Conservation (phyloP, 2,113 vertebrate species). For the Bubo blakistoni region DNA sequence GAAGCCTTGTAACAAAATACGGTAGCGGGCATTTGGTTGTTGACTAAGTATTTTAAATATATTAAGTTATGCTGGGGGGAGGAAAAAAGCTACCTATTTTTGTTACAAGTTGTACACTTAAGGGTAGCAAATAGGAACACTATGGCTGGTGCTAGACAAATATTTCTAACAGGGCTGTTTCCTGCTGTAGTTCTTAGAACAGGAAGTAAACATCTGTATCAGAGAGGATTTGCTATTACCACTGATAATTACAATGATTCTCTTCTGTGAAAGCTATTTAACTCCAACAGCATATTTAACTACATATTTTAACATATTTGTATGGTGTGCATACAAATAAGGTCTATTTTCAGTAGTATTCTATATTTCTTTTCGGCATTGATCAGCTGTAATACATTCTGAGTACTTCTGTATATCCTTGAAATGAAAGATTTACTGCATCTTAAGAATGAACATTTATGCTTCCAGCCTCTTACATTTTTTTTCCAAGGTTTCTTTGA, state of each 20-base stretch:
- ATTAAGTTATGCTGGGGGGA: neutral
- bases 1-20: neutral
- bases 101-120: neutral
- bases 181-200: slow-evolving; percentile 20
- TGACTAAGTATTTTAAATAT: slow-evolving; percentile 9
- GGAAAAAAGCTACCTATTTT: neutral
- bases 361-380: slow-evolving; percentile 33
- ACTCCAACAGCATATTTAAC: slow-evolving; percentile 52
- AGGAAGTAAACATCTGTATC: slow-evolving; percentile 46
- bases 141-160: neutral
- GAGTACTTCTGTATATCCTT: slow-evolving; percentile 5
- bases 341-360: slow-evolving; percentile 49
- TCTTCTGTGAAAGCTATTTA: slow-evolving; percentile 53
- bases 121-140: neutral
- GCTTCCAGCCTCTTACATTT: neutral
- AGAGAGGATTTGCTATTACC: slow-evolving; percentile 33
- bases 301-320: slow-evolving; percentile 44
- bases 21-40: neutral
- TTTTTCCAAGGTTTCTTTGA: neutral
- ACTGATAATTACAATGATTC: slow-evolving; percentile 51
- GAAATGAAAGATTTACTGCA: slow-evolving; percentile 38
- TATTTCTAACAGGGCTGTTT: slow-evolving; percentile 26
- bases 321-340: slow-evolving; percentile 47
- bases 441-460: slow-evolving; percentile 16
- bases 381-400: slow-evolving; percentile 46